Evolutionary conservation across 2,888 invertebrate genomes (phyloP), one percentile per base, ranked within the genome.

Genomic region (Ischnus inquisitorius): DNA sequence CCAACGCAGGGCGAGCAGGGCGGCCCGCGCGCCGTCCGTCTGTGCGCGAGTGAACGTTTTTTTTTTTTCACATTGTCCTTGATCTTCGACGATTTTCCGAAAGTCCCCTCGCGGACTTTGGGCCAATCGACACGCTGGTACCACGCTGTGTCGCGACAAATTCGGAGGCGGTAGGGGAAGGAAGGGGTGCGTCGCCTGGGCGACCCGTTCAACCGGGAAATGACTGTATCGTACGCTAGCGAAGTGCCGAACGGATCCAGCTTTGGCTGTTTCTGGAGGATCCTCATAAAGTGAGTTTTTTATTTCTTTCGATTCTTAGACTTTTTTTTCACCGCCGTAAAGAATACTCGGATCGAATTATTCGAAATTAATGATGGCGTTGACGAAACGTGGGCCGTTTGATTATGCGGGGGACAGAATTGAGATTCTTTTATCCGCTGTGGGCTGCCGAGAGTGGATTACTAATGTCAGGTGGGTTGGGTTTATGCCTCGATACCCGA

Each of bases 261-360:
- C 94, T 98, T 98, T 93, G 98, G 98, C 93, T 97, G 97, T 94
- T 98, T 98, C 95, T 98, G 97, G 97, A 96, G 97, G 95, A 97
- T 97, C 94, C 95, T 97, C 91, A 95, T 96, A 95, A 97, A 97
- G 97, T 97, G 94, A 97, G 97, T 95, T 48, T 8, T 25, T n/a
- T 19, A 34, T 16, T 22, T 81, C 48, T 16, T 34, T 25, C 19
- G 12, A 51, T 39, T 64, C 3, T 54, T 8, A 0, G 22, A 10
- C 19, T 10, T 48, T n/a, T 19, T 54, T 19, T 54, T 54, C 10
- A 54, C 25, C n/a, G 3, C 5, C 14, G 16, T 34, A 25, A 25
- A 14, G n/a, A 5, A 60, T 25, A 5, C 5, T 22, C 0, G 46
- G 12, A 46, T 14, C 46, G 46, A 14, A 14, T 3, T 46, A 14